Conservation (phyloP, 1,140 invertebrate genomes). For the Papilio helenus region DNA sequence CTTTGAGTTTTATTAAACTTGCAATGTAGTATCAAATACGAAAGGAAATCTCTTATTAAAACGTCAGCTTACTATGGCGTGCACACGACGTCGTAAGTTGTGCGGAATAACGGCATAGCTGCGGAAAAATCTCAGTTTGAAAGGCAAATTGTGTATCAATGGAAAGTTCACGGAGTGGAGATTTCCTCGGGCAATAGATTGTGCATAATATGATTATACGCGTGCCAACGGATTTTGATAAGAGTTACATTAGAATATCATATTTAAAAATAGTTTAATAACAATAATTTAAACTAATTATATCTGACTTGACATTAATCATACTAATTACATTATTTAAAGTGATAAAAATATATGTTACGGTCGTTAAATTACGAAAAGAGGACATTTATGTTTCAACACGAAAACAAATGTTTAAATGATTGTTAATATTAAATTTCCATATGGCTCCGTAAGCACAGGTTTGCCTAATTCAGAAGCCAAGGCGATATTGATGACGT, state of each 20-base stretch:
- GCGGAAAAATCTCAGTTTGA: slow-evolving; percentile 60
- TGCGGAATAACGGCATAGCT: slow-evolving; percentile 56
- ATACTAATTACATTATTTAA: background rate
- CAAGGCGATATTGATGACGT: too few species aligned
- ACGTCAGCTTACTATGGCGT: slow-evolving; percentile 41
- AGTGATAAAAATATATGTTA: too few species aligned
- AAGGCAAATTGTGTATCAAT: slow-evolving; percentile 60
- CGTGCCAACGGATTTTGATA: slow-evolving; percentile 35
- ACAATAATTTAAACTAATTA: background rate
- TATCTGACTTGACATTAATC: background rate
- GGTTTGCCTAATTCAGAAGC: too few species aligned
- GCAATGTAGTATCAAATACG: background rate
- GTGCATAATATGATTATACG: slow-evolving; percentile 51
- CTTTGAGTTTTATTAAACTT: too few species aligned
- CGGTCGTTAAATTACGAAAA: too few species aligned
- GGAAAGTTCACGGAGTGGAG: slow-evolving; percentile 54
- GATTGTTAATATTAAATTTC: too few species aligned
- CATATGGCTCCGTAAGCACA: too few species aligned
- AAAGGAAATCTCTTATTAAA: slow-evolving; percentile 25
- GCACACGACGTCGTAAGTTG: slow-evolving; percentile 51
- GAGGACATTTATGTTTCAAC: too few species aligned
- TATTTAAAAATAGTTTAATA: background rate
- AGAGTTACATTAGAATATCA: slow-evolving; percentile 39
- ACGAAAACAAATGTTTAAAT: too few species aligned
- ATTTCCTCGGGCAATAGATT: slow-evolving; percentile 50